Evolutionary conservation across 2,113 vertebrate species (phyloP).

Genomic region (Cololabis saira): DNA sequence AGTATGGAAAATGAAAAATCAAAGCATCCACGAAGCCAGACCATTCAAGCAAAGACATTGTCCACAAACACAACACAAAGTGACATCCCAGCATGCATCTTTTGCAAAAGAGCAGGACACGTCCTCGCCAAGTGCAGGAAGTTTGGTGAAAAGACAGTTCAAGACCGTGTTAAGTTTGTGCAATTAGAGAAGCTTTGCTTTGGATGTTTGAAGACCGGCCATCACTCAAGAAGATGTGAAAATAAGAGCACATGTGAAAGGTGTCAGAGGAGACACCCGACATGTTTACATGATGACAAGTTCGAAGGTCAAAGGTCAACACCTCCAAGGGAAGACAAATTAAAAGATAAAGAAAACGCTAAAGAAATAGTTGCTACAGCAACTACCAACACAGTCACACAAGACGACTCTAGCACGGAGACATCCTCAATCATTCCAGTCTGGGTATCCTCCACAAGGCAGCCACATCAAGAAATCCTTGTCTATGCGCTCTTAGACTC

Average conservation of each 20-base stretch:
- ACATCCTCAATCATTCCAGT: neutral
- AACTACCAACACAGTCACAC: neutral
- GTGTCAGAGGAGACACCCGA: neutral
- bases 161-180: no score
- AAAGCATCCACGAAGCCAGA: neutral
- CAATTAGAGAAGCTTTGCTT: constrained; percentile 16
- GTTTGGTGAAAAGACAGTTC: no score
- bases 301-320: no score
- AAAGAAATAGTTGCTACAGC: neutral
- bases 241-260: constrained; percentile 1
- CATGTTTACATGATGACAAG: constrained; percentile 1
- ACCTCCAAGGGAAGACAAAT: no score
- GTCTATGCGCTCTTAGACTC: no score
- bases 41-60: no score
- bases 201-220: constrained; percentile 12
- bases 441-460: no score
- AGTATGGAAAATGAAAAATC: neutral
- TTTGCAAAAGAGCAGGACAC: no score
- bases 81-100: no score
- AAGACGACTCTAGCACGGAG: neutral
- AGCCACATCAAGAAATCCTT: no score
- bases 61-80: no score
- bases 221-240: neutral
- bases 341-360: neutral
- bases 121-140: no score